Evolutionary conservation across 2,797 vertebrate species (phyloP).

Genomic region (Remorina albescens): DNA sequence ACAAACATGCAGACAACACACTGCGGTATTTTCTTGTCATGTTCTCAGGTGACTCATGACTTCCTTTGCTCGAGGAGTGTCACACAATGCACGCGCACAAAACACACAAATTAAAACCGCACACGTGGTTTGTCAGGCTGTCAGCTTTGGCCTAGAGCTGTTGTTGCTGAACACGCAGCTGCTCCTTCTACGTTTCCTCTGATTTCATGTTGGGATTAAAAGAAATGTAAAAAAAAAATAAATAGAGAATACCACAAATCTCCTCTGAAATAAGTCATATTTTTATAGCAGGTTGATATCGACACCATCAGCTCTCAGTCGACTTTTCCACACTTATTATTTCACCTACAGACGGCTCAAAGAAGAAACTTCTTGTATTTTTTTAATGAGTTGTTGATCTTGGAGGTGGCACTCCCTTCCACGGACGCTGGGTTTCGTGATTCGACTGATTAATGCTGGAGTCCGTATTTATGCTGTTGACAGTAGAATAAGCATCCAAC

Average conservation of each 20-base stretch:
- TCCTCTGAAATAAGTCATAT: too few species aligned
- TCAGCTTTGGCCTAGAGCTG: constrained; percentile 25
- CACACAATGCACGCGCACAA: constrained; percentile 13
- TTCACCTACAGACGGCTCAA: too few species aligned
- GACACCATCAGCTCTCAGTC: neutral
- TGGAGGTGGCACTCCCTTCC: too few species aligned
- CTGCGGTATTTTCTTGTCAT: constrained; percentile 10
- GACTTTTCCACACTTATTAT: too few species aligned
- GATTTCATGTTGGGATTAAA: neutral
- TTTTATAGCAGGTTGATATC: neutral
- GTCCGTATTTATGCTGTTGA: too few species aligned
- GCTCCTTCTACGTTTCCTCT: constrained; percentile 9
- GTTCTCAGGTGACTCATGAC: constrained; percentile 54
- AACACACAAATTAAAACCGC: constrained; percentile 10
- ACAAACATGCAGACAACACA: constrained; percentile 11
- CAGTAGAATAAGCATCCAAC: too few species aligned
- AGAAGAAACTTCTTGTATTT: too few species aligned
- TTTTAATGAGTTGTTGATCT: too few species aligned
- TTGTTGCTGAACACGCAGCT: constrained; percentile 21
- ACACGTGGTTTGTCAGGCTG: constrained; percentile 16
- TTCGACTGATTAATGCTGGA: too few species aligned
- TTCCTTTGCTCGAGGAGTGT: constrained; percentile 40
- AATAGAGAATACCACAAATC: neutral
- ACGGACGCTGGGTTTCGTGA: too few species aligned
- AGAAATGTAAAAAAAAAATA: neutral